Evolutionary conservation across 2,888 invertebrate species (phyloP).

Genomic region (Dysmachus trigonus): DNA sequence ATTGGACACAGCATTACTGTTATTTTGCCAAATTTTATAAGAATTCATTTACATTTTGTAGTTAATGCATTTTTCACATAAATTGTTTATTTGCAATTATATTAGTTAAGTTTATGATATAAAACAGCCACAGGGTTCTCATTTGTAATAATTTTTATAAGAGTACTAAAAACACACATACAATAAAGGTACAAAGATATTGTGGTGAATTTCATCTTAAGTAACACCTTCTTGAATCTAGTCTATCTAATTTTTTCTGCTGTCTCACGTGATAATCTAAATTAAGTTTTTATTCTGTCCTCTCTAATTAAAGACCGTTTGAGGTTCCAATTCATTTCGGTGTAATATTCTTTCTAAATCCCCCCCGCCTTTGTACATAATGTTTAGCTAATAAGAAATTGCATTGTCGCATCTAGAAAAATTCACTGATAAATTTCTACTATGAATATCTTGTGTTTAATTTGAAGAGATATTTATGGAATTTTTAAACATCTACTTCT

Average conservation of each 20-base stretch:
- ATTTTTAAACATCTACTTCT: slow-evolving; percentile 24
- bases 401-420: slow-evolving; percentile 1
- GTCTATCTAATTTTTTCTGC: background rate
- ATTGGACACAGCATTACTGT: slow-evolving; percentile 40
- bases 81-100: slow-evolving; percentile 25
- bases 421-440: background rate
- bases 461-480: slow-evolving; percentile 22
- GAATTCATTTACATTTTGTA: slow-evolving; percentile 30
- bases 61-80: slow-evolving; percentile 28
- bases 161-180: slow-evolving; percentile 47
- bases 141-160: slow-evolving; percentile 39
- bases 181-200: slow-evolving; percentile 49
- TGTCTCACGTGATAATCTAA: background rate
- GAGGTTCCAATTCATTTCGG: slow-evolving; percentile 7
- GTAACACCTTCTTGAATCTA: slow-evolving; percentile 19
- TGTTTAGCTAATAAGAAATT: slow-evolving; percentile 27
- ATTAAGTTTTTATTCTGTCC: background rate
- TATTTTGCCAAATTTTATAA: slow-evolving; percentile 38
- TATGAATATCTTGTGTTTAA: slow-evolving; percentile 9
- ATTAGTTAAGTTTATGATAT: slow-evolving; percentile 45
- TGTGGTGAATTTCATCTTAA: slow-evolving; percentile 7
- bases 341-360: slow-evolving; percentile 18
- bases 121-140: slow-evolving; percentile 50
- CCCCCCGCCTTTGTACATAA: slow-evolving; percentile 22
- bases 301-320: background rate